Conservation (phyloP, 2,113 vertebrate species). For the Caranx ignobilis region DNA sequence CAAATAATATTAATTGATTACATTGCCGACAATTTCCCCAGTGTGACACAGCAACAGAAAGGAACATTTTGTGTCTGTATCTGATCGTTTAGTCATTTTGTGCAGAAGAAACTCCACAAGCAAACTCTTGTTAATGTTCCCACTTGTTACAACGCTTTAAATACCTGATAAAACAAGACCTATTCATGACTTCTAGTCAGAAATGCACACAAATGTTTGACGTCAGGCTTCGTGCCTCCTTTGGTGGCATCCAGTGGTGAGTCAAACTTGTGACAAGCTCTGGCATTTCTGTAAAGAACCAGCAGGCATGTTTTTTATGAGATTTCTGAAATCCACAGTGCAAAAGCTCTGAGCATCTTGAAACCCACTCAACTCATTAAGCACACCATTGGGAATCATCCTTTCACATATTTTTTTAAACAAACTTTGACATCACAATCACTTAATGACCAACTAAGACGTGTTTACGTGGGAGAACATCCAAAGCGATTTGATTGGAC, state of each 20-base stretch:
- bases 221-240: background rate
- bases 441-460: conserved; percentile 44
- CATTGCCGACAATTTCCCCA: background rate
- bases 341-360: conserved; percentile 7
- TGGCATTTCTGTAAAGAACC: conserved; percentile 3
- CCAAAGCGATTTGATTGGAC: conserved; percentile 8
- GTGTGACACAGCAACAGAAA: conserved; percentile 4
- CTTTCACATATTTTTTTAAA: conserved; percentile 15
- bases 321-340: conserved; percentile 9
- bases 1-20: conserved; percentile 24
- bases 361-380: conserved; percentile 39
- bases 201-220: background rate
- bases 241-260: background rate
- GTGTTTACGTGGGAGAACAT: conserved; percentile 38
- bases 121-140: background rate
- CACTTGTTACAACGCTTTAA: background rate
- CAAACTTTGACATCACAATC: conserved; percentile 26
- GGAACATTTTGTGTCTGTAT: background rate
- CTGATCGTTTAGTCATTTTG: background rate
- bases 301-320: conserved; percentile 27
- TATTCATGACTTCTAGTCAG: background rate
- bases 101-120: background rate
- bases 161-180: background rate
- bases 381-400: conserved; percentile 36
- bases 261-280: background rate